Evolutionary conservation across 2,888 invertebrate species (phyloP).

Genomic region (Machimus atricapillus): DNA sequence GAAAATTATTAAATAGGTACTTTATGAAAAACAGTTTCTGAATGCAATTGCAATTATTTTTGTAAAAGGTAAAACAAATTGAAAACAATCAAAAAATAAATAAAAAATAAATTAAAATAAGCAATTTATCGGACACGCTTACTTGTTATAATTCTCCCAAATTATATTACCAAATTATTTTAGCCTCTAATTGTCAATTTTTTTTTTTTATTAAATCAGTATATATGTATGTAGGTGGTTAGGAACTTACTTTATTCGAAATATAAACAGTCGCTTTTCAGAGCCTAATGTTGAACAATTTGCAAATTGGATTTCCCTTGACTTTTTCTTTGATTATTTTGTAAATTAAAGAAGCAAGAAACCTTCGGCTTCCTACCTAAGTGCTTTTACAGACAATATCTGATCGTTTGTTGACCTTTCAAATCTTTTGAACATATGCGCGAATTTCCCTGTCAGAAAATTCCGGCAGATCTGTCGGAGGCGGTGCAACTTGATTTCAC

Average conservation of each 20-base stretch:
- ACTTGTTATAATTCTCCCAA: neutral
- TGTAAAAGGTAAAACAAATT: too few relatives aligned
- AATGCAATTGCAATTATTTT: too few relatives aligned
- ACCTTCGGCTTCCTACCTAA: neutral
- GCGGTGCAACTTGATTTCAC: neutral
- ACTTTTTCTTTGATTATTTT: neutral
- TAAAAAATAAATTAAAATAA: neutral
- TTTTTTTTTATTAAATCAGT: neutral
- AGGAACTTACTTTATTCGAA: neutral
- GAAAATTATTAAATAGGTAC: too few relatives aligned
- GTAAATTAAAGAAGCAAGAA: neutral
- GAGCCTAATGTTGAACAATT: neutral
- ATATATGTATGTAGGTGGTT: neutral
- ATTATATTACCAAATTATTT: neutral
- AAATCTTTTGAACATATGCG: neutral
- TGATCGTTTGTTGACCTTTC: neutral
- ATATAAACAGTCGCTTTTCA: neutral
- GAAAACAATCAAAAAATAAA: neutral
- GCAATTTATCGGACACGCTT: neutral
- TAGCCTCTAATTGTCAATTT: neutral
- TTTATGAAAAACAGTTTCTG: too few relatives aligned
- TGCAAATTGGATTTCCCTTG: neutral
- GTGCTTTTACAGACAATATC: neutral
- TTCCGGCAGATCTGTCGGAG: neutral
- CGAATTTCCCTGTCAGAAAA: neutral